Conservation (phyloP, 2,888 invertebrate genomes). For the Caenorhabditis macrosperma region DNA sequence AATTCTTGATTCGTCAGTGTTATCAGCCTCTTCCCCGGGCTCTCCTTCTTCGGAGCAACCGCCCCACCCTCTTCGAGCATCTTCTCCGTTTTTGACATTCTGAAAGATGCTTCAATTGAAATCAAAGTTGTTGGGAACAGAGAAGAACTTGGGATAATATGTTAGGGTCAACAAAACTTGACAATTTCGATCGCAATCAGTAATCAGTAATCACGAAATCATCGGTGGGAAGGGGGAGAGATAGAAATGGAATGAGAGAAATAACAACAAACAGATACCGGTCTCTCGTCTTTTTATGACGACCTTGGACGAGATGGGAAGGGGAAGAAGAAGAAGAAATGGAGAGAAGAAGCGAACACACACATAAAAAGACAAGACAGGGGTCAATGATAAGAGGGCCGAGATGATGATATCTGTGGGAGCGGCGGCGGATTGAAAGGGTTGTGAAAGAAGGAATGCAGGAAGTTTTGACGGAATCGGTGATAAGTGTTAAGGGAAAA, state of each 20-base stretch:
- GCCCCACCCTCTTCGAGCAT: constrained; percentile 16
- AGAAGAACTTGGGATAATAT: neutral
- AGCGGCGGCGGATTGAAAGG: too few relatives aligned
- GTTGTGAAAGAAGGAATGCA: too few relatives aligned
- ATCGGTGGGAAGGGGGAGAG: neutral
- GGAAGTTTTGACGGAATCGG: too few relatives aligned
- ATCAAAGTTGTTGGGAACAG: neutral
- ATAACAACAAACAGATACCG: constrained; percentile 4
- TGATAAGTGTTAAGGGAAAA: too few relatives aligned
- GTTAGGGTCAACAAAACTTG: too few relatives aligned
- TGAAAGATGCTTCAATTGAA: neutral
- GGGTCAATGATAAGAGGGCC: neutral
- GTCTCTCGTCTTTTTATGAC: constrained; percentile 27
- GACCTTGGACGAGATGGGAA: constrained; percentile 17
- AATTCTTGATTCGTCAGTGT: constrained; percentile 1
- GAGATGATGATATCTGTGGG: too few relatives aligned
- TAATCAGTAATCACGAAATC: too few relatives aligned
- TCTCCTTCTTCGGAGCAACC: constrained; percentile 1
- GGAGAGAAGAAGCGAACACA: too few relatives aligned
- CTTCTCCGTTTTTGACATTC: constrained; percentile 9
- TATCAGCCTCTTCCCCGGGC: neutral
- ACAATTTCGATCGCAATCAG: too few relatives aligned
- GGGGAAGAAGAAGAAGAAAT: constrained; percentile 8
- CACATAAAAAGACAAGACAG: neutral
- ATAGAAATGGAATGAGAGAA: constrained; percentile 7